A percentile compares a stretch with the other conserved stretches of the same genome.
phyloP scores from a whole-genome alignment of 2,797 vertebrate genomes.

The Paguma larvata region DNA sequence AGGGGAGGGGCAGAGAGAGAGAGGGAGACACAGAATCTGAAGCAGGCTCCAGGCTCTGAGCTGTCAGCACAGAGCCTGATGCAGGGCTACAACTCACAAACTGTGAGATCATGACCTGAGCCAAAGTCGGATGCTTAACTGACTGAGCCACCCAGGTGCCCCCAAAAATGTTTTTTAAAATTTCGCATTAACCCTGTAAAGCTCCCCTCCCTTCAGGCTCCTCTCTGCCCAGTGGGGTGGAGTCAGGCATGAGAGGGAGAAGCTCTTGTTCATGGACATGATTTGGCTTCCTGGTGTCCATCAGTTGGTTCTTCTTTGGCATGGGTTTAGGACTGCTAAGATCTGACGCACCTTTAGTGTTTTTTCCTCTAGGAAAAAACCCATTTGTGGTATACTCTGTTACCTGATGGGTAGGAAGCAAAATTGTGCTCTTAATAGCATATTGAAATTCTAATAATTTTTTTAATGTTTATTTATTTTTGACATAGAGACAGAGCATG shows the following conservation, averaged over 20 bases:
- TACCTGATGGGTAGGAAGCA: neutral
- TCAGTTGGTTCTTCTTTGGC: neutral
- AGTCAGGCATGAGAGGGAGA: neutral
- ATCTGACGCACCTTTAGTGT: neutral
- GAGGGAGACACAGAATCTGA: no score
- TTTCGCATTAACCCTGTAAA: neutral
- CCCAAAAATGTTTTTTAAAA: neutral
- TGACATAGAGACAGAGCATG: no score
- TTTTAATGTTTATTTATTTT: no score
- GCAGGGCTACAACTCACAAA: no score
- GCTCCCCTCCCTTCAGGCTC: neutral
- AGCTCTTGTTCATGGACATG: accelerated
- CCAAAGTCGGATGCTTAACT: no score
- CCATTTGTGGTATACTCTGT: neutral
- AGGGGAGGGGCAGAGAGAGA: no score
- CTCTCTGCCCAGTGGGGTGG: neutral
- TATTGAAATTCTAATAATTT: neutral
- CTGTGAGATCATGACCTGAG: no score
- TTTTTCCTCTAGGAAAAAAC: neutral
- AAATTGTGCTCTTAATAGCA: neutral
- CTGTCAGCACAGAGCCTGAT: no score
- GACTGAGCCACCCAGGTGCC: no score
- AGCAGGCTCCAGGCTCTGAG: no score
- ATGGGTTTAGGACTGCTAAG: neutral
- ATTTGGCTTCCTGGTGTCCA: neutral